A percentile compares a stretch with the other conserved stretches of the same genome.
Evolutionary conservation across 2,888 invertebrate genomes (phyloP).

Genomic region (Tuta absoluta): DNA sequence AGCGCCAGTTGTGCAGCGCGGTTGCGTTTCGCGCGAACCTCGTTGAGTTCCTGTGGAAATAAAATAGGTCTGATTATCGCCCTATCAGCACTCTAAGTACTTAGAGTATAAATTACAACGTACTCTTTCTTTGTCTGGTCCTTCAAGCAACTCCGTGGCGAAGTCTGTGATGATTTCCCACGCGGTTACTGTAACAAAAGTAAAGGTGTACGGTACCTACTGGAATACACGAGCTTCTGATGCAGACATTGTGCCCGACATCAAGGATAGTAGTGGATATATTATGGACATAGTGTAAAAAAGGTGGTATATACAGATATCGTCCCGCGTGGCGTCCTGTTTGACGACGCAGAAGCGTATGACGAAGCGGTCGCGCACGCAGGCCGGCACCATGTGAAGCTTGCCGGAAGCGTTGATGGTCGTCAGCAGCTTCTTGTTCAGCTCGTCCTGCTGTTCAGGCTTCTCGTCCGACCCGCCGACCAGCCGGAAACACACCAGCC

Average conservation of each 20-base stretch:
- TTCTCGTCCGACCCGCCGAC: slow-evolving; percentile 81
- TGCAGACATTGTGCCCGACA: too few relatives aligned
- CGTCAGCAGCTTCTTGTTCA: slow-evolving; percentile 95
- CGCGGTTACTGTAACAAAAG: slow-evolving; percentile 83
- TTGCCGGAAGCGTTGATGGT: slow-evolving; percentile 97
- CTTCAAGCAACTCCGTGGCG: slow-evolving; percentile 90
- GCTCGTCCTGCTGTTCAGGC: slow-evolving; percentile 75
- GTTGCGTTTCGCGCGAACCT: slow-evolving; percentile 85
- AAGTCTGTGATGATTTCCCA: slow-evolving; percentile 92
- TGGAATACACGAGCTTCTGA: too few relatives aligned
- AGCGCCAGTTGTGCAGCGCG: slow-evolving; percentile 91
- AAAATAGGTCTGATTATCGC: not conserved
- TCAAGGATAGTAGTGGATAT: not conserved
- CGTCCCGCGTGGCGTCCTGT: slow-evolving; percentile 92
- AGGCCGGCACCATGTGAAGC: slow-evolving; percentile 98
- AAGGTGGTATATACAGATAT: slow-evolving; percentile 82
- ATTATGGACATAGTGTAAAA: not conserved
- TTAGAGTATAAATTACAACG: slow-evolving; percentile 37
- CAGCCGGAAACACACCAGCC: slow-evolving; percentile 94
- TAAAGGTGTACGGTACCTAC: not conserved
- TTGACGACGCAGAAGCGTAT: slow-evolving; percentile 97
- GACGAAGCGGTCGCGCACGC: slow-evolving; percentile 93
- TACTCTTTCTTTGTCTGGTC: slow-evolving; percentile 82
- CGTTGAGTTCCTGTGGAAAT: slow-evolving; percentile 74
- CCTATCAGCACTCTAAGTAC: not conserved